These are phyloP conservation scores for Glaucopsyche alexis DNA, from an alignment of 2,888 invertebrate genomes.

Conservation along the genomic window DNA sequence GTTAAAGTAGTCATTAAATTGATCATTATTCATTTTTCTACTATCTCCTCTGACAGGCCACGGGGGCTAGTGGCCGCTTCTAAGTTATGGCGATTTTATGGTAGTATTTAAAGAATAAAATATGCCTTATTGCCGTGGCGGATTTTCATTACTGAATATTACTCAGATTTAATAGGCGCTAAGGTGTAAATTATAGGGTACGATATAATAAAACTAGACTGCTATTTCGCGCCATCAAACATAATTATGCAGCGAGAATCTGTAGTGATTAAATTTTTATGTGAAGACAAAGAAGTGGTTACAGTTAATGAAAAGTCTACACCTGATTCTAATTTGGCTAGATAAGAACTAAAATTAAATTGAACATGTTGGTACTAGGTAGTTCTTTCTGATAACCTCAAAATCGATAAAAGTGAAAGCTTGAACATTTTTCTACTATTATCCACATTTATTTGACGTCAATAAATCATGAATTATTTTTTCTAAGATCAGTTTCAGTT, in stretches of 20 bases:
- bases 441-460: too few species aligned
- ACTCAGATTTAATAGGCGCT: slow-evolving; percentile 75
- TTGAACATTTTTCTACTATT: too few species aligned
- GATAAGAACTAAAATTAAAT: neutral
- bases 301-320: slow-evolving; percentile 6
- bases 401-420: slow-evolving; percentile 59
- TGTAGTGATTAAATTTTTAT: slow-evolving; percentile 41
- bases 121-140: slow-evolving; percentile 71
- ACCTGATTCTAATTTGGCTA: slow-evolving; percentile 3
- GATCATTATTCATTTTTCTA: slow-evolving; percentile 71
- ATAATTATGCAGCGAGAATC: slow-evolving; percentile 21
- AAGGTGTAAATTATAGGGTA: slow-evolving; percentile 25
- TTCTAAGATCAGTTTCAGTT: too few species aligned
- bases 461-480: too few species aligned
- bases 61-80: slow-evolving; percentile 65
- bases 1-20: slow-evolving; percentile 77
- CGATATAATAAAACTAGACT: slow-evolving; percentile 21
- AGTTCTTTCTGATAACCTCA: neutral
- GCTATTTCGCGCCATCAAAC: slow-evolving; percentile 20
- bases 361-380: neutral
- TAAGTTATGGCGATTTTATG: slow-evolving; percentile 73
- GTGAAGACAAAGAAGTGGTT: neutral
- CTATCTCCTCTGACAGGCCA: slow-evolving; percentile 72
- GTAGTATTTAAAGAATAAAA: slow-evolving; percentile 67
- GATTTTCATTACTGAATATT: slow-evolving; percentile 74